Evolutionary conservation across 2,113 vertebrate genomes (phyloP), one percentile per base, ranked within the genome.

Genomic region (Pteronura brasiliensis): DNA sequence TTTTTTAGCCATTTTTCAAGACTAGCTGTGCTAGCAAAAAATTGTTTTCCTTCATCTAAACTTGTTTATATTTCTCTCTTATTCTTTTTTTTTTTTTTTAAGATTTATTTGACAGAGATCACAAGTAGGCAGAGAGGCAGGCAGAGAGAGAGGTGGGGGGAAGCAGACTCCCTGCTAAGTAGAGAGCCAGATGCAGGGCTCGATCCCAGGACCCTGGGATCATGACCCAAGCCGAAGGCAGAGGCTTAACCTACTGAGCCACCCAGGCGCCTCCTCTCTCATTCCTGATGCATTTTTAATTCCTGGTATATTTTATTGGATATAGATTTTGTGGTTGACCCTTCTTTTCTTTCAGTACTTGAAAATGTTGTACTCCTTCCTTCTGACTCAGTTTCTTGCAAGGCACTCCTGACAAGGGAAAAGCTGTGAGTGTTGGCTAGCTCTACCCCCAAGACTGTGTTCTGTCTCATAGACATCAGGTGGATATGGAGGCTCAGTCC

Each of bases 21-120:
- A 90, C 39, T 25, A 27, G 7, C 1, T 44, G 61, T 83, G 15
- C 12, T 93, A 85, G n/a, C 10, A 88, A 95, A 27, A 67, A 49
- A 72, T 57, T 25, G 6, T 29, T 95, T 85, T 85, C 29, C 79
- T 88, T 95, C 69, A 69, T 29, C 29, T n/a, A 71, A 71, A 18
- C 2, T 63, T 67, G 3, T 7, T 18, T 36, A 17, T 65, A 57
- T 63, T 71, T 92, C 3, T 27, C 7, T 4, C 79, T 52, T n/a
- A 55, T 76, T 95, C 11, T 0, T 61, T 52, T 52, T 52, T 52
- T 52, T 52, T 52, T 18, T 55, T 18, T 52, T 52, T 1, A 55
- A 55, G 52, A 55, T 55, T 55, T 55, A 55, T 55, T 55, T 55
- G 52, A 55, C 52, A 55, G 52, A 18, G 52, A 55, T 55, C 52